Conservation (phyloP, 1,140 invertebrate species). For the Streblospio benedicti region DNA sequence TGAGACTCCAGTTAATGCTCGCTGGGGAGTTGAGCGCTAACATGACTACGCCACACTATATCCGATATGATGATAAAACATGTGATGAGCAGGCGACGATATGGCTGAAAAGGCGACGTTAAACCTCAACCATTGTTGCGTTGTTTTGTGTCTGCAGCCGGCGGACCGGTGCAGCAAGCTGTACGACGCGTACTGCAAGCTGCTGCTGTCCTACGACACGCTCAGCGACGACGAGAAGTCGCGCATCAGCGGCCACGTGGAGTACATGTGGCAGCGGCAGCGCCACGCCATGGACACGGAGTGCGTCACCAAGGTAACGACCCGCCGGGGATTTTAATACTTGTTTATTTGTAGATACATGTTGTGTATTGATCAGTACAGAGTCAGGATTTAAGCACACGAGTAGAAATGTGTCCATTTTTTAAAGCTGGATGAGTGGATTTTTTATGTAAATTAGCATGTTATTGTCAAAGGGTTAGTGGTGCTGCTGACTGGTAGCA, state of each 20-base stretch:
- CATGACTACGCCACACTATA: too few relatives aligned
- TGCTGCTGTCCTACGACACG: constrained; percentile 81
- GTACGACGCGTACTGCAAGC: constrained; percentile 88
- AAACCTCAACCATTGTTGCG: neutral
- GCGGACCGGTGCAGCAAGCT: constrained; percentile 76
- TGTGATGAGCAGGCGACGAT: too few relatives aligned
- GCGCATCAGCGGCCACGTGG: constrained; percentile 60
- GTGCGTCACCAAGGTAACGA: constrained; percentile 74
- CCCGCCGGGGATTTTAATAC: too few relatives aligned
- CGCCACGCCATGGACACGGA: constrained; percentile 47
- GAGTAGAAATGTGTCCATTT: neutral
- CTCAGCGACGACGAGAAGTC: constrained; percentile 68
- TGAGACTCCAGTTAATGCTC: too few relatives aligned
- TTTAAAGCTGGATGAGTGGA: neutral
- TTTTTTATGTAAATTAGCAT: neutral
- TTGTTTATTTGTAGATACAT: too few relatives aligned
- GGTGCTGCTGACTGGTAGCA: too few relatives aligned
- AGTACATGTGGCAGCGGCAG: constrained; percentile 46
- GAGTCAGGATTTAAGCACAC: neutral
- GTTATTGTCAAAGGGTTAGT: too few relatives aligned
- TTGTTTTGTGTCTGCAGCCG: constrained; percentile 42
- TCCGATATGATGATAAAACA: too few relatives aligned
- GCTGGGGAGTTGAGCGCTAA: too few relatives aligned
- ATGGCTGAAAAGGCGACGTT: neutral
- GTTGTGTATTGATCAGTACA: constrained; percentile 20